phyloP scores from a whole-genome alignment of 2,113 vertebrate genomes.

The Colinus virginianus region DNA sequence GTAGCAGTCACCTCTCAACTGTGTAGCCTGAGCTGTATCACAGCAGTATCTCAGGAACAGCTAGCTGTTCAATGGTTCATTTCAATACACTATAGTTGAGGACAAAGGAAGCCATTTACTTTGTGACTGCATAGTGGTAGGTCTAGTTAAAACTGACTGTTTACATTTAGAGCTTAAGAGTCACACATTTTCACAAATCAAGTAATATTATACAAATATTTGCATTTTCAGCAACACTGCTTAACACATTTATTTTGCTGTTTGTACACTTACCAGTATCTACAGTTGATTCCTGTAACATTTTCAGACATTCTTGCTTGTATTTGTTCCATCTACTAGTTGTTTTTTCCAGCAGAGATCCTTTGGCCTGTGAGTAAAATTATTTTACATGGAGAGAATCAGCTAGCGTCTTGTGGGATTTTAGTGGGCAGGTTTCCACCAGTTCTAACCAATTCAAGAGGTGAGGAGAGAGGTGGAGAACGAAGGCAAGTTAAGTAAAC shows the following conservation, averaged over 20 bases:
- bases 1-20: neutral
- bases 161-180: neutral
- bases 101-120: neutral
- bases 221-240: neutral
- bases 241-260: neutral
- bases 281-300: conserved; percentile 64
- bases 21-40: neutral
- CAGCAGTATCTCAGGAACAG: neutral
- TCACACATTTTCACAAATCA: neutral
- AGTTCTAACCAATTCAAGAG: neutral
- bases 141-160: neutral
- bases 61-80: neutral
- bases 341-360: conserved; percentile 84
- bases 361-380: conserved; percentile 79
- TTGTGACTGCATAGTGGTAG: neutral
- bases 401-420: neutral
- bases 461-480: neutral
- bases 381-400: neutral
- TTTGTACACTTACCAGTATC: conserved; percentile 76
- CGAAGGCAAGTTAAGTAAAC: neutral
- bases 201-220: neutral
- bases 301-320: conserved; percentile 85
- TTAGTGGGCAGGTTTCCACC: neutral
- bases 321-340: conserved; percentile 86
- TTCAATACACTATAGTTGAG: neutral